Conservation (phyloP, 1,140 invertebrate species). For the Drosophila bocqueti region DNA sequence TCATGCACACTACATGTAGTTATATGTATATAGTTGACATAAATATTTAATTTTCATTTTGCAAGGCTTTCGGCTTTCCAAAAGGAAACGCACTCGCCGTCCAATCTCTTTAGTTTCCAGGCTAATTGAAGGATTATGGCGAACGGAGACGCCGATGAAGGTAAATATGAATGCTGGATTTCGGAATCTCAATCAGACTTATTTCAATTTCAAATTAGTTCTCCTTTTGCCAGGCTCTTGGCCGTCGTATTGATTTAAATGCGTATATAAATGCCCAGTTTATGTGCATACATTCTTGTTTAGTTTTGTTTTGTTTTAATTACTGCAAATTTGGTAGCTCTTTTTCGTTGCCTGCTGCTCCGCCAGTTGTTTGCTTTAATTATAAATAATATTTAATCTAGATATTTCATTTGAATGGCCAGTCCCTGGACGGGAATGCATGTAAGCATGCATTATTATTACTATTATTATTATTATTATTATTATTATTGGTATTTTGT, state of each 20-base stretch:
- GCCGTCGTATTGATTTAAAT: slow-evolving; percentile 42
- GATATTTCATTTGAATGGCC: slow-evolving; percentile 65
- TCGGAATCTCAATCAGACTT: slow-evolving; percentile 19
- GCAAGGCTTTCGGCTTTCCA: slow-evolving; percentile 9
- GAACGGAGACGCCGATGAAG: slow-evolving; percentile 1
- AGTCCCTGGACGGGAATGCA: slow-evolving; percentile 2
- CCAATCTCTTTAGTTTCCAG: slow-evolving; percentile 28
- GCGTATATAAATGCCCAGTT: slow-evolving; percentile 3
- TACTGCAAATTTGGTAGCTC: slow-evolving; percentile 28
- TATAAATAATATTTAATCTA: slow-evolving; percentile 73
- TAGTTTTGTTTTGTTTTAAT: slow-evolving; percentile 51
- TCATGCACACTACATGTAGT: not conserved
- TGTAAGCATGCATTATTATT: slow-evolving; percentile 50
- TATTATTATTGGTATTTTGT: slow-evolving; percentile 43
- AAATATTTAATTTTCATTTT: slow-evolving; percentile 71
- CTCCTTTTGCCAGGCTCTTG: slow-evolving; percentile 7
- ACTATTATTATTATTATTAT: slow-evolving; percentile 70
- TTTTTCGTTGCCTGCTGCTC: not conserved
- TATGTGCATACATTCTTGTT: slow-evolving; percentile 28
- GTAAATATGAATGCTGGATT: slow-evolving; percentile 17
- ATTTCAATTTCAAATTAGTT: slow-evolving; percentile 46
- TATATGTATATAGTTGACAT: slow-evolving; percentile 43
- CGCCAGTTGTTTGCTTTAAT: slow-evolving; percentile 50
- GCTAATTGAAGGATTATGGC: slow-evolving; percentile 43
- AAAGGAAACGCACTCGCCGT: slow-evolving; percentile 5